phyloP scores from a whole-genome alignment of 2,113 vertebrate species.

The Hemiprocne comata region DNA sequence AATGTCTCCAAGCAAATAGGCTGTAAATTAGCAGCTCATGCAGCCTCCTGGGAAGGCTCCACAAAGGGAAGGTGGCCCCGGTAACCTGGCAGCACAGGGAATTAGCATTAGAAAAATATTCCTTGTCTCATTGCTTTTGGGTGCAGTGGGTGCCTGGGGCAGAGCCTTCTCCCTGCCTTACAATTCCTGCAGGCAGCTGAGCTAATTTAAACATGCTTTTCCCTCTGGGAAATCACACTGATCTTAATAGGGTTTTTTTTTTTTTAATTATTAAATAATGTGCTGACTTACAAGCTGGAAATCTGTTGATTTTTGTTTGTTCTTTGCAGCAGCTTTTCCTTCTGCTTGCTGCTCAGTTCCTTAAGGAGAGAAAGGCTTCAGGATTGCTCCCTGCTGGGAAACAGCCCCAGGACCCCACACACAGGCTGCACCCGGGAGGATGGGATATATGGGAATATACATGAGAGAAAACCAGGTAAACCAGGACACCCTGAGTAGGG shows the following conservation, averaged over 20 bases:
- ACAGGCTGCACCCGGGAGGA: fast-evolving
- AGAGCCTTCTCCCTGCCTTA: background rate
- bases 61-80: background rate
- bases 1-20: background rate
- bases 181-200: background rate
- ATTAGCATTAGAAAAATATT: background rate
- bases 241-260: background rate
- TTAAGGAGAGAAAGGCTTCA: background rate
- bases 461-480: background rate
- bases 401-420: fast-evolving
- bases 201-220: background rate
- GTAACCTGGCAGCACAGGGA: background rate
- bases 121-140: background rate
- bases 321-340: background rate
- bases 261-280: slow-evolving; percentile 2
- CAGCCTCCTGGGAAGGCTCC: background rate
- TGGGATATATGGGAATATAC: background rate
- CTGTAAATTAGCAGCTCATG: background rate
- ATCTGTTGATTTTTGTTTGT: background rate
- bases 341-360: fast-evolving
- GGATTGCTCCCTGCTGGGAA: background rate
- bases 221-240: background rate
- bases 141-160: background rate
- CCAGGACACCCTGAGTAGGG: no score
- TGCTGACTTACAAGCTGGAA: background rate